Conservation (phyloP, 2,113 vertebrate species). For the Boleophthalmus pectinirostris region DNA sequence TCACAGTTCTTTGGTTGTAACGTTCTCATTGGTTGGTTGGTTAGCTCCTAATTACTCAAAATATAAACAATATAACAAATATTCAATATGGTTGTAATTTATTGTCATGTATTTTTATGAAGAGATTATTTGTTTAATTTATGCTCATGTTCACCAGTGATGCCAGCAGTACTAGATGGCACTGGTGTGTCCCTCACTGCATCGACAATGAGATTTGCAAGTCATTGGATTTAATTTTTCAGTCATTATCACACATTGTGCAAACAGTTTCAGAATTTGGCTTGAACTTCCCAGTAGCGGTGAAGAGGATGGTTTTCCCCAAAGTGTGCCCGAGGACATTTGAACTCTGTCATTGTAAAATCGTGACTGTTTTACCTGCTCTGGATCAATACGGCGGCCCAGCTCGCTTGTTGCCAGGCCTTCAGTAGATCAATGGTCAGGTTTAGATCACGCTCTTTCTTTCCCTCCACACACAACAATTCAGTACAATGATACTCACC, state of each 20-base stretch:
- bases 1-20: no score
- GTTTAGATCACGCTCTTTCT: constrained; percentile 32
- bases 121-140: no score
- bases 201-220: background rate
- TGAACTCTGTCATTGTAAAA: constrained; percentile 26
- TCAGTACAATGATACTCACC: constrained; percentile 12
- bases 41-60: no score
- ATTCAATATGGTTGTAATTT: no score
- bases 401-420: constrained; percentile 19
- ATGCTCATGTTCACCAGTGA: background rate
- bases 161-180: background rate
- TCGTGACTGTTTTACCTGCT: constrained; percentile 44
- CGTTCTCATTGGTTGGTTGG: no score
- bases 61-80: no score
- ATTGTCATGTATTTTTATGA: no score
- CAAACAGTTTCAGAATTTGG: constrained; percentile 4
- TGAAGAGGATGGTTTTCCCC: constrained; percentile 21
- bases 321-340: constrained; percentile 13
- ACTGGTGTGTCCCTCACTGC: background rate
- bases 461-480: background rate
- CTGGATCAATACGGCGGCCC: constrained; percentile 47
- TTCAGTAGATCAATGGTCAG: constrained; percentile 43
- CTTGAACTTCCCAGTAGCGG: background rate
- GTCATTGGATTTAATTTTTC: background rate
- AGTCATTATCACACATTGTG: background rate